A percentile compares a stretch with the other conserved stretches of the same genome.
Conservation (phyloP, 2,113 vertebrate species). For the Callaeas wilsoni region DNA sequence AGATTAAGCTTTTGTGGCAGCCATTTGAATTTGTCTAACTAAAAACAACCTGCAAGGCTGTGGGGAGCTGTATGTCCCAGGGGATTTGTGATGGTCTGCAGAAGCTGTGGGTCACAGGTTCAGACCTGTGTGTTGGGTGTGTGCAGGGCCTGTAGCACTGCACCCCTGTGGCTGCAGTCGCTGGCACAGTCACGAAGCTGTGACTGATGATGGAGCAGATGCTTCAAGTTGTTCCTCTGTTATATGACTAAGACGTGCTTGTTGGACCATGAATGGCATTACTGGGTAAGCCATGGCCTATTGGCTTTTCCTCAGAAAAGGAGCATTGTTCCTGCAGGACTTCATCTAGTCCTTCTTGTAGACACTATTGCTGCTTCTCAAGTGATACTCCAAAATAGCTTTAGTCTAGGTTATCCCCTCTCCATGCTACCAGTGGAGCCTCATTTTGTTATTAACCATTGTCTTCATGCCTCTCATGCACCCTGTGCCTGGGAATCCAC, state of each 20-base stretch:
- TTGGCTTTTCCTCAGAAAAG: not conserved
- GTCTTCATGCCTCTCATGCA: rapidly evolving
- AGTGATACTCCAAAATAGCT: not conserved
- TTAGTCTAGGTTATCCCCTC: not conserved
- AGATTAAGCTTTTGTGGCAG: constrained; percentile 51
- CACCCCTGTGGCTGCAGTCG: not conserved
- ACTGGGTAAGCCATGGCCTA: not conserved
- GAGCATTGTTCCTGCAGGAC: not conserved
- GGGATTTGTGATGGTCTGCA: constrained; percentile 7
- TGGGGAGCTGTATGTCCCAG: not conserved
- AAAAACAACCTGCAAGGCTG: constrained; percentile 14
- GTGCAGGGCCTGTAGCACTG: not conserved
- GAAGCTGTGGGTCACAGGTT: not conserved
- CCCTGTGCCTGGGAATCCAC: not conserved
- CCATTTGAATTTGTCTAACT: constrained; percentile 31
- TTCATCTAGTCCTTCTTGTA: not conserved
- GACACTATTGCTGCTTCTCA: not conserved
- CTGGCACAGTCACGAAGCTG: not conserved
- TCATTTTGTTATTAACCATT: not conserved
- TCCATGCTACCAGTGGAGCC: not conserved
- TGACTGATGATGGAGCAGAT: not conserved
- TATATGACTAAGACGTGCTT: not conserved
- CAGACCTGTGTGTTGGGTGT: not conserved
- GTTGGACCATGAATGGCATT: not conserved
- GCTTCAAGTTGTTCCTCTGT: not conserved